These are phyloP conservation scores for Pseudocheirus occidentalis DNA, from an alignment of 2,797 vertebrate species.

Conservation along the genomic window DNA sequence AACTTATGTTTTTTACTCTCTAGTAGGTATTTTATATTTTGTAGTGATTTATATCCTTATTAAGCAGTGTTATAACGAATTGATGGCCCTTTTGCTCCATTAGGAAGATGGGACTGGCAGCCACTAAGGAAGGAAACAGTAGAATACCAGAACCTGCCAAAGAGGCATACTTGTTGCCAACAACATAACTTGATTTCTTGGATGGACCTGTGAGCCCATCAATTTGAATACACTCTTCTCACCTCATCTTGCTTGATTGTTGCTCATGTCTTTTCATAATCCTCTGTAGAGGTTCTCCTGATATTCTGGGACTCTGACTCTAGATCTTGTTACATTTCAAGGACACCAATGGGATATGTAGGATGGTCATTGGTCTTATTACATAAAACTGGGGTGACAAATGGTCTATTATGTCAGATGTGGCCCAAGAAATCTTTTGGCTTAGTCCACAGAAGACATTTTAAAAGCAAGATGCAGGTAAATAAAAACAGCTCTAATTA, in stretches of 20 bases:
- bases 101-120: background rate
- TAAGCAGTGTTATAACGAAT: background rate
- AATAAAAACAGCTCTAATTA: background rate
- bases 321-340: background rate
- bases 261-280: background rate
- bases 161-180: background rate
- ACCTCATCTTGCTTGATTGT: background rate
- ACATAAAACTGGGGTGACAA: background rate
- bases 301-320: background rate
- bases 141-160: background rate
- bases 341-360: background rate
- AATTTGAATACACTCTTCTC: background rate
- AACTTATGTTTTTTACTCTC: background rate
- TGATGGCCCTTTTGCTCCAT: background rate
- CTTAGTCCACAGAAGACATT: background rate
- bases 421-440: background rate
- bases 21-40: background rate
- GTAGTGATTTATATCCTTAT: background rate
- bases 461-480: background rate
- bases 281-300: background rate
- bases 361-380: background rate
- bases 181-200: background rate
- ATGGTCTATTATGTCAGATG: background rate
- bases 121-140: background rate
- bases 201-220: background rate